These are phyloP conservation scores for Plectropomus leopardus DNA, from an alignment of 2,113 vertebrate species.

Conservation along the genomic window DNA sequence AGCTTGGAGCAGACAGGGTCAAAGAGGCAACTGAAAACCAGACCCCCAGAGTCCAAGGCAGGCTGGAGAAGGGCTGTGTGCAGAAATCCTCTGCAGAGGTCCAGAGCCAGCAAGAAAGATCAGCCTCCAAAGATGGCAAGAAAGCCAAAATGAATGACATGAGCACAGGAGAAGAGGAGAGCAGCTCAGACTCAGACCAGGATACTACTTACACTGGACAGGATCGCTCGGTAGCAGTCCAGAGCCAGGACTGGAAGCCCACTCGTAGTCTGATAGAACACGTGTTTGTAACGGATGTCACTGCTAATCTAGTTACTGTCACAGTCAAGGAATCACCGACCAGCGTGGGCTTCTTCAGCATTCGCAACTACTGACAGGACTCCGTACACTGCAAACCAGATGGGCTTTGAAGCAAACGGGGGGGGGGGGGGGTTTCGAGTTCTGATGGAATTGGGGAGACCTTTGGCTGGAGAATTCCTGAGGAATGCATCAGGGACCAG, in stretches of 20 bases:
- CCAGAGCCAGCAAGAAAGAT: constrained; percentile 66
- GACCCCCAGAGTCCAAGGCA: constrained; percentile 63
- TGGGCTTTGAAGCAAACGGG: background rate
- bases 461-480: background rate
- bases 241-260: constrained; percentile 97
- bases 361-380: constrained; percentile 90
- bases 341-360: constrained; percentile 97
- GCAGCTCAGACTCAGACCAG: constrained; percentile 92
- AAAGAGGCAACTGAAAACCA: constrained; percentile 61
- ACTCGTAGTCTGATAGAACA: constrained; percentile 95
- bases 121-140: constrained; percentile 73
- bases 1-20: constrained; percentile 48
- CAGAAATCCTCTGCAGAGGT: constrained; percentile 63
- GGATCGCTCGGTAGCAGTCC: constrained; percentile 85
- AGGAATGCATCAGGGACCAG: background rate
- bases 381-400: background rate
- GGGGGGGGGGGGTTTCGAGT: too few relatives aligned
- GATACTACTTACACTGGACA: constrained; percentile 85
- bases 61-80: constrained; percentile 79
- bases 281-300: constrained; percentile 97
- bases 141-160: constrained; percentile 82
- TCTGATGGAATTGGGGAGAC: constrained; percentile 1
- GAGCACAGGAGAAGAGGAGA: constrained; percentile 93
- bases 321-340: constrained; percentile 98
- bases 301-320: constrained; percentile 96